Evolutionary conservation across 2,797 vertebrate species (phyloP).

Genomic region (Nothura maculosa): DNA sequence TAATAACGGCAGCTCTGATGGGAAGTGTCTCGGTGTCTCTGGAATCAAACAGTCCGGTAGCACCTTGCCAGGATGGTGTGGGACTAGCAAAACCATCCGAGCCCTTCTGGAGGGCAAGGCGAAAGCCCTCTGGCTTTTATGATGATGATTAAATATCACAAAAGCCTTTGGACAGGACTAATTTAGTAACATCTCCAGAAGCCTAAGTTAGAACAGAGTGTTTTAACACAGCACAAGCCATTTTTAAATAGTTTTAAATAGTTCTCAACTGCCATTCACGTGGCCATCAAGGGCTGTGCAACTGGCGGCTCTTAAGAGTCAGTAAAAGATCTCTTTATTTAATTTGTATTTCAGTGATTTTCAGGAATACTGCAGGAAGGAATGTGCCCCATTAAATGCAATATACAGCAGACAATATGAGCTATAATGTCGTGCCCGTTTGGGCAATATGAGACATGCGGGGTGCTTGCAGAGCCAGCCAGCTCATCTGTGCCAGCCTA

Average conservation of each 20-base stretch:
- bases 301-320: conserved; percentile 38
- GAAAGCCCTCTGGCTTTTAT: conserved; percentile 58
- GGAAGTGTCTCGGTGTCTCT: conserved; percentile 72
- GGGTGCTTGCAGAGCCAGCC: neutral
- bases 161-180: conserved; percentile 29
- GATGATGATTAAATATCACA: conserved; percentile 60
- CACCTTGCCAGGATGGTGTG: neutral
- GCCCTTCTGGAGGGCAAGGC: conserved; percentile 50
- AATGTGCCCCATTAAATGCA: conserved; percentile 36
- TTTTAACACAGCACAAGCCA: conserved; percentile 2
- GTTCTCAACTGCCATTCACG: neutral
- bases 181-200: conserved; percentile 68
- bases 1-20: conserved; percentile 70
- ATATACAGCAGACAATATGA: conserved; percentile 12
- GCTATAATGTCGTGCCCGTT: neutral
- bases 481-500: fast-evolving
- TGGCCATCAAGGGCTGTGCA: neutral
- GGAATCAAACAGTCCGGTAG: conserved; percentile 67
- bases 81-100: conserved; percentile 47
- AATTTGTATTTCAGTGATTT: conserved; percentile 26
- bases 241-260: conserved; percentile 21
- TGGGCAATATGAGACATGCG: fast-evolving
- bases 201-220: conserved; percentile 1
- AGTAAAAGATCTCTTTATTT: conserved; percentile 57
- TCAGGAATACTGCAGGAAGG: conserved; percentile 1